Evolutionary conservation across 2,888 invertebrate species (phyloP), one percentile per base, ranked within the genome.

Genomic region (Orthosia gothica): DNA sequence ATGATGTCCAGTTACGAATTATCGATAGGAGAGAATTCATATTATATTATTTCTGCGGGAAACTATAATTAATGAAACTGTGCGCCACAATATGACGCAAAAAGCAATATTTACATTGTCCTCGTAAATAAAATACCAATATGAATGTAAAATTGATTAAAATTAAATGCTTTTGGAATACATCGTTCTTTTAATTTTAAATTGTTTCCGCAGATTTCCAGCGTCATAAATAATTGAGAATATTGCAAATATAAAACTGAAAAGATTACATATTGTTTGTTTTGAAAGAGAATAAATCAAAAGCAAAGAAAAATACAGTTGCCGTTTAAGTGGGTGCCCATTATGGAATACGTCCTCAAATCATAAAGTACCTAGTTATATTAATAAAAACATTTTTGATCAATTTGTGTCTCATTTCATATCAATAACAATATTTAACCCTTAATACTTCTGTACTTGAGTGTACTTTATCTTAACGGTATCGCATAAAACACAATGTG

Each of bases 151-250:
- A 49, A 70, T 23, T 61, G 5, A 55, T 32, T 55, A 47, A 23
- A 45, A 45, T 57, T 45, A 45, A 66, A 47, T 15, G 45, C n/a
- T 55, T 18, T n/a, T 49, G 32, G 23, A 72, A 67, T 67, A 61
- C 32, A 26, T 52, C 12, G 11, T n/a, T 61, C 18, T 20, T 15
- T 49, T 70, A 16, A 59, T 65, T 59, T 45, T 47, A 16, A 64
- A 20, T 32, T 61, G 54, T 54, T 65, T 32, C 54, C 47, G 54
- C 16, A n/a, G 52, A 11, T 66, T 54, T 47, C 4, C 26, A 20
- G 20, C 47, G 47, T n/a, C 15, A 32, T 66, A 1, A 50, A 65
- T 65, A 47, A 66, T 49, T 23, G 32, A 32, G 32, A 7, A 32
- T 32, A 32, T 32, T 7, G 32, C 5, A 32, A 32, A 32, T 32